Conservation (phyloP, 2,113 vertebrate genomes). For the Lepisosteus oculatus region DNA sequence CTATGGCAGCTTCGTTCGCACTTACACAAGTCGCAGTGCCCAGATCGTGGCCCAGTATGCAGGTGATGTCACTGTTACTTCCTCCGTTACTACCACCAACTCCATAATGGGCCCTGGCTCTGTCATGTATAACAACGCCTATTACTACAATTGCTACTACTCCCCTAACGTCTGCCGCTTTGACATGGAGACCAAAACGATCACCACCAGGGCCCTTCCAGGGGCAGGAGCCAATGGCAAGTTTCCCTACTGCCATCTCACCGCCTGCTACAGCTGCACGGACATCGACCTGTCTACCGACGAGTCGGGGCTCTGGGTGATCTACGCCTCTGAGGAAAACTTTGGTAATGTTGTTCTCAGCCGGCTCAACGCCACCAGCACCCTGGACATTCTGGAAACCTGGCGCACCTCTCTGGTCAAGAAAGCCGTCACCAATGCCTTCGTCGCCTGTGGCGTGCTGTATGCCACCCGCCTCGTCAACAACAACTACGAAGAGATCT, state of each 20-base stretch:
- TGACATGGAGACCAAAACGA: conserved; percentile 45
- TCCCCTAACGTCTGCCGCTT: conserved; percentile 51
- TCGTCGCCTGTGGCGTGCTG: conserved; percentile 62
- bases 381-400: conserved; percentile 32
- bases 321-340: conserved; percentile 50
- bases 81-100: conserved; percentile 61
- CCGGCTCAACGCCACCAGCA: conserved; percentile 34
- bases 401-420: conserved; percentile 63
- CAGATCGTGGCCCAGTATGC: conserved; percentile 49
- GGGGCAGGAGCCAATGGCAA: conserved; percentile 60
- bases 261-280: conserved; percentile 47
- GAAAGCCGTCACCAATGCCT: conserved; percentile 58
- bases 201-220: conserved; percentile 44
- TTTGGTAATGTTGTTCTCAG: conserved; percentile 60
- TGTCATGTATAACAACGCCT: conserved; percentile 52
- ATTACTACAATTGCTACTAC: conserved; percentile 66
- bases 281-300: conserved; percentile 66
- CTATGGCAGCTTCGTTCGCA: conserved; percentile 47
- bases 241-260: conserved; percentile 56
- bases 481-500: conserved; percentile 56
- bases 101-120: conserved; percentile 63
- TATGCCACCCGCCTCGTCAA: conserved; percentile 56
- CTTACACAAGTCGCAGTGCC: conserved; percentile 52
- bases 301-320: conserved; percentile 64
- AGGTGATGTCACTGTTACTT: conserved; percentile 36